Evolutionary conservation across 2,113 vertebrate genomes (phyloP).

Genomic region (Misgurnus mizolepis): DNA sequence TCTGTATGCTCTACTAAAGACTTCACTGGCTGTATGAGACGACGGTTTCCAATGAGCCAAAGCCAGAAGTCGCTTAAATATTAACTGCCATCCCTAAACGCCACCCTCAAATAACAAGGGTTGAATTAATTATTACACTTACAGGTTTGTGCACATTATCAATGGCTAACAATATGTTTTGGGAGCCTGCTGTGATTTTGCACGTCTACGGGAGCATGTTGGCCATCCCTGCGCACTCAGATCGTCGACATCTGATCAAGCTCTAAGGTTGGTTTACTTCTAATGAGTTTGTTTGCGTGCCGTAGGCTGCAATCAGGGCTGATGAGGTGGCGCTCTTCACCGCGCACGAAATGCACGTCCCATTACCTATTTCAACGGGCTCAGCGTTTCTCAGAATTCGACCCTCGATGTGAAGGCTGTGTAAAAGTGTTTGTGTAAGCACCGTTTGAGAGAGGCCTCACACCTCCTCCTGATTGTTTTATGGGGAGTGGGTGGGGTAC

Average conservation of each 20-base stretch:
- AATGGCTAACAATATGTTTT: constrained; percentile 62
- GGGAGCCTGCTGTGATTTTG: constrained; percentile 60
- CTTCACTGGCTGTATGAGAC: constrained; percentile 41
- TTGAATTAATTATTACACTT: constrained; percentile 69
- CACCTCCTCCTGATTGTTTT: constrained; percentile 55
- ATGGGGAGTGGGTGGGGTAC: constrained; percentile 48
- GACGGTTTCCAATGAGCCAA: constrained; percentile 55
- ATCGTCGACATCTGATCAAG: constrained; percentile 36
- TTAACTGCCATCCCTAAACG: constrained; percentile 61
- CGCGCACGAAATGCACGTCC: not conserved
- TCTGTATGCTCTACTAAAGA: constrained; percentile 17
- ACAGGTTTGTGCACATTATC: constrained; percentile 48
- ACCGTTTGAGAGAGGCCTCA: constrained; percentile 13
- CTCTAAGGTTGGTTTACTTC: constrained; percentile 49
- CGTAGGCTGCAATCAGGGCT: constrained; percentile 12
- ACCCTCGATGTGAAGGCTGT: not conserved
- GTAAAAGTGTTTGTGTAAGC: constrained; percentile 13
- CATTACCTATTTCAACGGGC: not conserved
- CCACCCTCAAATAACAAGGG: constrained; percentile 61
- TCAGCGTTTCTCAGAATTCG: constrained; percentile 4
- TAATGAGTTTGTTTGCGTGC: constrained; percentile 57
- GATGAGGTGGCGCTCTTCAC: constrained; percentile 16
- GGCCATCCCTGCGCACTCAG: constrained; percentile 55
- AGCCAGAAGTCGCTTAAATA: constrained; percentile 63
- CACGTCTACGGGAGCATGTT: constrained; percentile 55